Evolutionary conservation across 2,888 invertebrate species (phyloP).

Genomic region (Acleris emargana): DNA sequence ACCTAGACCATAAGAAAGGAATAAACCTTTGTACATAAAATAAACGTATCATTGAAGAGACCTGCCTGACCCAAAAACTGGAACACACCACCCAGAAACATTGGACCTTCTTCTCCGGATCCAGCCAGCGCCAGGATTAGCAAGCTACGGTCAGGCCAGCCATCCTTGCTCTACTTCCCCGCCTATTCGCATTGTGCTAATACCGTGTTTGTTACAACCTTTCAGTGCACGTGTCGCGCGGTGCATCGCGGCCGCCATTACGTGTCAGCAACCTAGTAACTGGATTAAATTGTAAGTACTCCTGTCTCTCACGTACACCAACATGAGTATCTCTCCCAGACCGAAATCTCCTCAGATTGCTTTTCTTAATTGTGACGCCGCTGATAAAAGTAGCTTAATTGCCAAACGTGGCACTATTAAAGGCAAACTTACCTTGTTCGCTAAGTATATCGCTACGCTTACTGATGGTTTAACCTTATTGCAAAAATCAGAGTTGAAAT

Average conservation of each 20-base stretch:
- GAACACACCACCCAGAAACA: not conserved
- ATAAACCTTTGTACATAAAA: too few relatives aligned
- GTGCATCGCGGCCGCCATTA: not conserved
- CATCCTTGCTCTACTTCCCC: not conserved
- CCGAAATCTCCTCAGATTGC: not conserved
- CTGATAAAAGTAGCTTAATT: too few relatives aligned
- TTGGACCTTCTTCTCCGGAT: conserved; percentile 6
- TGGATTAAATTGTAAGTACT: conserved; percentile 1
- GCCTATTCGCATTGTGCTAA: not conserved
- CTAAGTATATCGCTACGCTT: not conserved
- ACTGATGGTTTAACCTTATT: not conserved
- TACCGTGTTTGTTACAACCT: not conserved
- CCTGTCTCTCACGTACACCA: not conserved
- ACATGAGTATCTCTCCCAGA: not conserved
- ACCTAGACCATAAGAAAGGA: too few relatives aligned
- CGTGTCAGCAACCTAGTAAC: not conserved
- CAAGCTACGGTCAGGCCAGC: not conserved
- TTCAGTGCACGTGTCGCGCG: not conserved
- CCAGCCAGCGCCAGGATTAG: not conserved
- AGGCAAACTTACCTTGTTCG: not conserved
- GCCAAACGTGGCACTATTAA: not conserved
- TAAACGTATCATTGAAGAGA: too few relatives aligned
- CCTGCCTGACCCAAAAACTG: not conserved
- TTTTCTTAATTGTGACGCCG: too few relatives aligned
- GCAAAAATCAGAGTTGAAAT: not conserved